Base-by-base conservation (phyloP, 2,888 invertebrate species). In the Branchipolynoe longqiensis region DNA sequence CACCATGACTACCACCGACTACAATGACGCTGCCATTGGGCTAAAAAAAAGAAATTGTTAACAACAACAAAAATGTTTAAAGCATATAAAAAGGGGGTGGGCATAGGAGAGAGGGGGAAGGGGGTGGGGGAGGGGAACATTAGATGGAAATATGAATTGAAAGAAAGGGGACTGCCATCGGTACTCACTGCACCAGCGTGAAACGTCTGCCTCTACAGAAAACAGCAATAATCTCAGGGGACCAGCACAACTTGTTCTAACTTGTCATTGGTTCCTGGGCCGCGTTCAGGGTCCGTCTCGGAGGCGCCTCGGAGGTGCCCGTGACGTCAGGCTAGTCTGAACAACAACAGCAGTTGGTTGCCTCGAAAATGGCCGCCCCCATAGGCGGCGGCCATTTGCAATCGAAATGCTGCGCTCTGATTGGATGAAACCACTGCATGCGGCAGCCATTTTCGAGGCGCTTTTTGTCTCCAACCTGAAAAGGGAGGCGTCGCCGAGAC, bases 181-280 rank as follows among this genome's bases (percentile, higher is more conserved):
- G 48, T 78, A 78, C 78, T 78, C 78, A 78, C 78, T 78, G 78
- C 48, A 78, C 78, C 78, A 78, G 0, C 28, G 78, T 78, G 78
- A 78, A 78, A 25, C 78, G 78, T 54, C 78, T 25, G 48, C 78
- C 78, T 78, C 78, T 78, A 78, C 25, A 69, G 69, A 69, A 69
- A 69, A 69, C 38, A 69, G 69, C 25, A 69, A 69, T n/a, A n/a
- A n/a, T 48, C 48, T 18, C 48, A 48, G 8, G 8, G 48, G 48
- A 18, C 18, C 8, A 48, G 48, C 18, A 12, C 48, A 48, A 48
- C 48, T 18, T 12, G 48, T 48, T 18, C 18, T 18, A 48, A 18
- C 8, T 8, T 18, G 48, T 8, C 18, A 8, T 12, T 8, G 48
- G 48, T 48, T 48, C 8, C 8, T n/a, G n/a, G n/a, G n/a, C n/a